Conservation (phyloP, 2,113 vertebrate genomes). For the Tichodroma muraria region DNA sequence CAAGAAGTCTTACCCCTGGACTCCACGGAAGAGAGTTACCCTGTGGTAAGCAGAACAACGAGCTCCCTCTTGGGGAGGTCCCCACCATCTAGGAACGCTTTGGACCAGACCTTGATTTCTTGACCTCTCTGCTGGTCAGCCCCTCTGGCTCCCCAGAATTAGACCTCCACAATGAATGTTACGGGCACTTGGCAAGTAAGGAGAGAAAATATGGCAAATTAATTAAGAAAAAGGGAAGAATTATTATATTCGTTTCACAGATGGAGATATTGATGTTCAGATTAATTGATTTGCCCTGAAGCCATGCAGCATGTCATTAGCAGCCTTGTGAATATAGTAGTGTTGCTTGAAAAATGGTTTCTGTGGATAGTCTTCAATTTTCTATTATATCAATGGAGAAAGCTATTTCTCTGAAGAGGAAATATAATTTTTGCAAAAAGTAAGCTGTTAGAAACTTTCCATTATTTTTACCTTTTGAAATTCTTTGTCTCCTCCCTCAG, state of each 20-base stretch:
- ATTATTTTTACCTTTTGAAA: neutral
- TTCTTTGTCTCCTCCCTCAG: neutral
- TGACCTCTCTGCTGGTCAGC: neutral
- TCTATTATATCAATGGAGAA: neutral
- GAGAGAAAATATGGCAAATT: slow-evolving; percentile 12
- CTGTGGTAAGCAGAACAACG: neutral
- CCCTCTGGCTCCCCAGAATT: neutral
- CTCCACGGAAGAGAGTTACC: no score
- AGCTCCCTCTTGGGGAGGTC: neutral
- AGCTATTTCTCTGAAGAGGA: neutral
- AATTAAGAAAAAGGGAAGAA: slow-evolving; percentile 31
- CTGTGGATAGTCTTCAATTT: neutral
- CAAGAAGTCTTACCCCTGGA: neutral
- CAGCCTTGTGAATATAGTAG: slow-evolving; percentile 11
- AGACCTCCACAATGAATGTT: neutral
- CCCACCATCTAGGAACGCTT: rapidly evolving
- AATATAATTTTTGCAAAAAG: neutral
- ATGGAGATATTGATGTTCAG: slow-evolving; percentile 54
- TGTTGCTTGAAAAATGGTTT: neutral
- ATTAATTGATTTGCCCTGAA: slow-evolving; percentile 58
- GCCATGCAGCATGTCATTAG: slow-evolving; percentile 31
- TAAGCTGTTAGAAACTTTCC: neutral
- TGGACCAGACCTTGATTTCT: neutral
- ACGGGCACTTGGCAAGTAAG: neutral
- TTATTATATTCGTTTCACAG: slow-evolving; percentile 47